Percentiles rank a stretch among this genome's conserved stretches.
phyloP scores from a whole-genome alignment of 1,140 invertebrate genomes.

The Vollenhovia emeryi region DNA sequence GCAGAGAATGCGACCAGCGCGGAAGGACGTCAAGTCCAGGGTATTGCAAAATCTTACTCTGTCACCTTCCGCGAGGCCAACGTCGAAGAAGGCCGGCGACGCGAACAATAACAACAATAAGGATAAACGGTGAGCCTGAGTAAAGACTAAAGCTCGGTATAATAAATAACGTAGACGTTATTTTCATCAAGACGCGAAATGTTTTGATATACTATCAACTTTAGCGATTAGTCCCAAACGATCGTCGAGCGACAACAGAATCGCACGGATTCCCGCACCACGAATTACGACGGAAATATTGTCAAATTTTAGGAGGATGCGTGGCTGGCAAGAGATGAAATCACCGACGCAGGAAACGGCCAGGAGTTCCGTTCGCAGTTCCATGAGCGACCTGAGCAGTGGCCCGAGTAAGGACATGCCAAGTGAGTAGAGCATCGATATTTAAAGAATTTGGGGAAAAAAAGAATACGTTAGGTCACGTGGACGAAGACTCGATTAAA shows the following conservation, averaged over 20 bases:
- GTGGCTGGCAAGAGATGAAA: conserved; percentile 80
- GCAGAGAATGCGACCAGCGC: conserved; percentile 88
- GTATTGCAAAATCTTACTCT: conserved; percentile 85
- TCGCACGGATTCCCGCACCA: not conserved
- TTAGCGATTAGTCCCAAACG: not conserved
- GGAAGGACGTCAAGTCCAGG: conserved; percentile 93
- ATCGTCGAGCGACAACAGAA: not conserved
- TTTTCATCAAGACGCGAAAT: not conserved
- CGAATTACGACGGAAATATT: not conserved
- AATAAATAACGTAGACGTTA: conserved; percentile 15
- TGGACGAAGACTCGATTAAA: not conserved
- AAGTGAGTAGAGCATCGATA: conserved; percentile 79
- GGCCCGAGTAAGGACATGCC: conserved; percentile 79
- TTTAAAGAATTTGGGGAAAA: not conserved
- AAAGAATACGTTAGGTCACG: conserved; percentile 1
- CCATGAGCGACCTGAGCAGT: conserved; percentile 84
- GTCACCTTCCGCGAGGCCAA: conserved; percentile 70
- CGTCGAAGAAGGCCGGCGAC: conserved; percentile 74
- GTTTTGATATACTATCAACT: not conserved
- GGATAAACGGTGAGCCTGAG: conserved; percentile 78
- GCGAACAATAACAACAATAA: conserved; percentile 79
- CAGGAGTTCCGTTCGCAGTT: conserved; percentile 84
- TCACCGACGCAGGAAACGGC: conserved; percentile 83
- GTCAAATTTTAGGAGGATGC: conserved; percentile 76
- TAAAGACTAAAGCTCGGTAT: not conserved